Percentiles rank a stretch among this genome's conserved stretches.
Conservation (phyloP, 2,113 vertebrate species). For the Grammomys dolichurus region DNA sequence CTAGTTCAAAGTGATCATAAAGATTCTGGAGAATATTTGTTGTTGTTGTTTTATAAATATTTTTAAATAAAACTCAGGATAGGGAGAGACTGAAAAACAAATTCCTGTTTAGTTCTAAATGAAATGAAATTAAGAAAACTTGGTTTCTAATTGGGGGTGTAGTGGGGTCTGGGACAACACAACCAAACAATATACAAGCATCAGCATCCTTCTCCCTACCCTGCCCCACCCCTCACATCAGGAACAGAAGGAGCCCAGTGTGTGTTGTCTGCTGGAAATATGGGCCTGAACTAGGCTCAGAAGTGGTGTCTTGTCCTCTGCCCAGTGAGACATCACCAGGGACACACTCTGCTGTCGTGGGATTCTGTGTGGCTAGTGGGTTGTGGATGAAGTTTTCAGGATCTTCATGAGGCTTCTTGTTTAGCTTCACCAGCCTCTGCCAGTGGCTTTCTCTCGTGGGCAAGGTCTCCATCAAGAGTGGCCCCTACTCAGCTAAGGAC, state of each 20-base stretch:
- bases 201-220: constrained; percentile 70
- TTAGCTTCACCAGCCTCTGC: constrained; percentile 79
- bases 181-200: constrained; percentile 77
- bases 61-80: no score
- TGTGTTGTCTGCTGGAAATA: neutral
- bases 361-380: constrained; percentile 51
- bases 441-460: constrained; percentile 66
- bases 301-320: constrained; percentile 42
- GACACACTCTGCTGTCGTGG: constrained; percentile 11
- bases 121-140: constrained; percentile 84
- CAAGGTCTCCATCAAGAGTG: constrained; percentile 62
- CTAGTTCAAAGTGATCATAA: neutral
- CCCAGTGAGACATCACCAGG: constrained; percentile 70
- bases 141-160: constrained; percentile 75
- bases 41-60: no score
- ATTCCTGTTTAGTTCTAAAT: constrained; percentile 69
- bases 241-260: constrained; percentile 76
- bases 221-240: constrained; percentile 75
- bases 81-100: no score
- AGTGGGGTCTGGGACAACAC: no score
- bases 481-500: constrained; percentile 85
- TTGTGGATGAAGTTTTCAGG: constrained; percentile 52
- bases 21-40: no score
- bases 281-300: constrained; percentile 65
- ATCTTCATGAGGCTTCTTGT: neutral